These are phyloP conservation scores for Drosophila truncata DNA, from an alignment of 1,140 invertebrate species.

Conservation along the genomic window DNA sequence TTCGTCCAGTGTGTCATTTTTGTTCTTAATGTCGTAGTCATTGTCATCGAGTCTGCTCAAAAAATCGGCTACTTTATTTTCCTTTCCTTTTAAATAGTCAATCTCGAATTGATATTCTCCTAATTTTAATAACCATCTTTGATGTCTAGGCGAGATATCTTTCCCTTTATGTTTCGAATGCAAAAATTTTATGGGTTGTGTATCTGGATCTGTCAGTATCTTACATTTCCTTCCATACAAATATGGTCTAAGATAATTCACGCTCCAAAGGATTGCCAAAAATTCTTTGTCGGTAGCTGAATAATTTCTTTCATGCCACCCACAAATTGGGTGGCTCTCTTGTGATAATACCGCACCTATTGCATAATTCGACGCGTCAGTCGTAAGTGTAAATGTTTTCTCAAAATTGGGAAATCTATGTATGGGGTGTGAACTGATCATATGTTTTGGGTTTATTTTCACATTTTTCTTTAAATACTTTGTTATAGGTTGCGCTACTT, in stretches of 20 bases:
- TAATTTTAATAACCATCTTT: no score
- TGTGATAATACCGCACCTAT: no score
- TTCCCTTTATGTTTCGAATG: no score
- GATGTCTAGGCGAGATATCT: no score
- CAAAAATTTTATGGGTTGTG: no score
- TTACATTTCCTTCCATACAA: no score
- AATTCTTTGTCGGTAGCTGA: no score
- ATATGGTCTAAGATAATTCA: no score
- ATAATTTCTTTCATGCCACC: no score
- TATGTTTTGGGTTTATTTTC: slow-evolving; percentile 5
- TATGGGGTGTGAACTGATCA: slow-evolving; percentile 7
- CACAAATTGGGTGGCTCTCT: slow-evolving; percentile 4
- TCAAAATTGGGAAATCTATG: neutral
- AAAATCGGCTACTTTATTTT: slow-evolving; percentile 1
- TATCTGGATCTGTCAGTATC: no score
- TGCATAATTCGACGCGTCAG: slow-evolving; percentile 7
- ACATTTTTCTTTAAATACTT: neutral
- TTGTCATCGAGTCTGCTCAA: neutral
- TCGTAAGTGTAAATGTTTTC: slow-evolving; percentile 1
- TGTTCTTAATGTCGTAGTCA: neutral
- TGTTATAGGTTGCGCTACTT: neutral
- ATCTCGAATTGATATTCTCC: slow-evolving; percentile 3
- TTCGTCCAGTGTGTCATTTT: neutral
- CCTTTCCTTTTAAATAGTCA: neutral
- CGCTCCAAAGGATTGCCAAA: no score